Evolutionary conservation across 2,888 invertebrate genomes (phyloP), one percentile per base, ranked within the genome.

Genomic region (Thereva nobilitata): DNA sequence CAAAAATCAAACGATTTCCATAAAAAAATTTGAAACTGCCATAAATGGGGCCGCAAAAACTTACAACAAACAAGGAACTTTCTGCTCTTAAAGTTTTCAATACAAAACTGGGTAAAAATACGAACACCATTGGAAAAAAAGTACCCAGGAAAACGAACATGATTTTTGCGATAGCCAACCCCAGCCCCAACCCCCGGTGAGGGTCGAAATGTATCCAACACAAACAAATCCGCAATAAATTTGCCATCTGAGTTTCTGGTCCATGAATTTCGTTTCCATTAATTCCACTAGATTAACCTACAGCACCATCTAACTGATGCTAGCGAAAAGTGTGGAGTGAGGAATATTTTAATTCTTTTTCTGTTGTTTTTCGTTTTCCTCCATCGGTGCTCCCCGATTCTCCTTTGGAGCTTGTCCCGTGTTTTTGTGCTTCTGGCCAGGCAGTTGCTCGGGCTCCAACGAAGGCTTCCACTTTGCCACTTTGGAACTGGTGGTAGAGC

Each of bases 211-310:
- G 23, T 23, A 23, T 23, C 23, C 23, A 23, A 61, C 23, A 65
- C 65, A 52, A 54, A 66, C 64, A 66, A 70, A 66, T 65, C 52
- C 38, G 47, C 45, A 65, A 69, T 70, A 70, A 71, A 71, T 72
- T 70, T 69, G 44, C 67, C 70, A 61, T 61, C 71, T 67, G 69
- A 73, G 71, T 80, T 80, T 79, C 79, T 78, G 78, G 77, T 74
- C 76, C 80, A 80, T 80, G 77, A 79, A 80, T 78, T 79, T 75
- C 76, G 76, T 75, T 78, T 78, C 79, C 78, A 80, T 80, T 80
- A 80, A 77, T 80, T 80, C 80, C 80, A 78, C 78, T 76, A 78
- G 76, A 80, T 80, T 80, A 78, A 80, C 76, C 78, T 72, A 72
- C 74, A 76, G 76, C 79, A 78, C 78, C 80, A 76, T 77, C 76